Conservation (phyloP, 2,113 vertebrate species). For the Sciurus niger region DNA sequence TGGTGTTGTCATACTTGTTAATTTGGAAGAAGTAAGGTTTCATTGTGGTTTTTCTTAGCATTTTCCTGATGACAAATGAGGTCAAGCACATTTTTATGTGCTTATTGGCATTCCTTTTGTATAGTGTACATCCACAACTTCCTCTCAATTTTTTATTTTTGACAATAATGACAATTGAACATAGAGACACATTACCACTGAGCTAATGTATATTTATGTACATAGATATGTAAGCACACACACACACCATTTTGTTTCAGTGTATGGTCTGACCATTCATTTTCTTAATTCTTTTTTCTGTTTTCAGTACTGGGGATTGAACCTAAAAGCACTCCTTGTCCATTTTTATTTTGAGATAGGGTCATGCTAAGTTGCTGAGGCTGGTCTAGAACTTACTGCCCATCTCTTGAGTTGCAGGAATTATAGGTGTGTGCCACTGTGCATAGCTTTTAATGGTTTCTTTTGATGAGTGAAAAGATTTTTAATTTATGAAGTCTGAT, state of each 20-base stretch:
- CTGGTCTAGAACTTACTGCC: background rate
- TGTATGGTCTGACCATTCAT: background rate
- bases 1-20: background rate
- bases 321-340: background rate
- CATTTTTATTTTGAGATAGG: background rate
- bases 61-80: conserved; percentile 31
- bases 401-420: background rate
- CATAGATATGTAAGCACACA: background rate
- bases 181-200: background rate
- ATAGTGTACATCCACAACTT: conserved; percentile 18
- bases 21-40: conserved; percentile 28
- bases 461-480: background rate
- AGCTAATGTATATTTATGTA: background rate
- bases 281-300: background rate
- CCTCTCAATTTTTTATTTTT: background rate
- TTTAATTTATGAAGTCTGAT: background rate
- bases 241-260: background rate
- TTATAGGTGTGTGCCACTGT: background rate
- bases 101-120: background rate
- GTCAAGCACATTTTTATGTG: background rate
- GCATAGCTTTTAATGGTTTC: background rate
- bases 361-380: background rate
- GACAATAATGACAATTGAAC: background rate
- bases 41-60: background rate
- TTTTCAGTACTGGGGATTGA: background rate